A percentile compares a stretch with the other conserved stretches of the same genome.
Conservation (phyloP, 2,888 invertebrate species). For the Disparrhopalites patrizii region DNA sequence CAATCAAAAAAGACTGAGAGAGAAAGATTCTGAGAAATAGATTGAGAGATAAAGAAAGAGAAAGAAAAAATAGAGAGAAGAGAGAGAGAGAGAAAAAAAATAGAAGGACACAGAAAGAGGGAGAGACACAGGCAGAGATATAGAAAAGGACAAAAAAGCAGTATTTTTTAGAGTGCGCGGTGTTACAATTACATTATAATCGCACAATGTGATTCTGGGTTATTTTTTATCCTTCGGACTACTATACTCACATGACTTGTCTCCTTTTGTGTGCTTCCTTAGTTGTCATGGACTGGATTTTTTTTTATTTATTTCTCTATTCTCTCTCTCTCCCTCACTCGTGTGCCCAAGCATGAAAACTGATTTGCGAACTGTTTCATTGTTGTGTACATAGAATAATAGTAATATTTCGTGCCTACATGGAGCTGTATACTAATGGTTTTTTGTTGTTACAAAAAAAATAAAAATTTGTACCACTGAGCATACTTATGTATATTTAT, state of each 20-base stretch:
- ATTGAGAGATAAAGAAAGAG: no score
- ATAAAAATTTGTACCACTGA: no score
- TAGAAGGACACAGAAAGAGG: background rate
- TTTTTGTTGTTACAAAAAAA: no score
- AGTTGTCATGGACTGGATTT: constrained; percentile 1
- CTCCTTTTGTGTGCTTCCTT: constrained; percentile 1
- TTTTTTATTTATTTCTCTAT: constrained; percentile 3
- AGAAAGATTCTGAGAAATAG: no score
- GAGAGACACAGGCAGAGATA: background rate
- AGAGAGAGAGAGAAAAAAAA: background rate
- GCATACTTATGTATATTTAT: no score
- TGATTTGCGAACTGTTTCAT: constrained; percentile 4
- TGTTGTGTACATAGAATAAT: background rate
- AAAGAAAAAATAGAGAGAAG: no score
- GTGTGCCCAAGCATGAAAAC: constrained; percentile 15
- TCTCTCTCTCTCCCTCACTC: no score
- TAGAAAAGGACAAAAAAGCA: background rate
- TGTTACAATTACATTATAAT: constrained; percentile 7
- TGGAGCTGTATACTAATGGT: constrained; percentile 3
- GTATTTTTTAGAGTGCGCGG: constrained; percentile 1
- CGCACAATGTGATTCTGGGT: constrained; percentile 13
- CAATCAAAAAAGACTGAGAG: no score
- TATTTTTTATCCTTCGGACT: constrained; percentile 4
- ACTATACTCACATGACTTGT: background rate
- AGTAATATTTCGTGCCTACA: background rate